A percentile compares a stretch with the other conserved stretches of the same genome.
phyloP scores from a whole-genome alignment of 2,113 vertebrate genomes.

The Antennarius striatus region DNA sequence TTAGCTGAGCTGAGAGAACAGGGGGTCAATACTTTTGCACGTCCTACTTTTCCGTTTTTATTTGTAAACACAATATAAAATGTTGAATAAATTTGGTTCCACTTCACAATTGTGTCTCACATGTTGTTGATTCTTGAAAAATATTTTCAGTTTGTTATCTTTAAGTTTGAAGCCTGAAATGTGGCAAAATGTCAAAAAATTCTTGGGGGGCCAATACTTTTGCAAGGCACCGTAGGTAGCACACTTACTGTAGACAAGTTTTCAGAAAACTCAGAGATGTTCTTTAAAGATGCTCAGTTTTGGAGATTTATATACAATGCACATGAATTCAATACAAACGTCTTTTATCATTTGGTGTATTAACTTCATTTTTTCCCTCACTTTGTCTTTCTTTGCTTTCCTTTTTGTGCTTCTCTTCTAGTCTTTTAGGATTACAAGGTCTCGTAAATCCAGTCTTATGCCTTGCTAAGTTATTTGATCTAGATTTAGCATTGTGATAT shows the following conservation, averaged over 20 bases:
- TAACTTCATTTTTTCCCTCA: slow-evolving; percentile 16
- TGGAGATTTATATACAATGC: slow-evolving; percentile 4
- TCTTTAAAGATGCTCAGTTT: slow-evolving; percentile 7
- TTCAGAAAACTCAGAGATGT: no score
- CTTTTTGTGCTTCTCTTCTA: slow-evolving; percentile 10
- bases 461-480: slow-evolving; percentile 71
- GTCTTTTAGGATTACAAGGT: slow-evolving; percentile 59
- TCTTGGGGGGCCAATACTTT: no score
- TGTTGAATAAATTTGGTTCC: no score
- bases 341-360: slow-evolving; percentile 7
- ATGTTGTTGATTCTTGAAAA: no score
- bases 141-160: no score
- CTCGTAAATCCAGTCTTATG: slow-evolving; percentile 59
- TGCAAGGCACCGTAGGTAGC: neutral
- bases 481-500: slow-evolving; percentile 75
- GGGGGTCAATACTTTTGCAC: no score
- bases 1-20: no score
- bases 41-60: no score
- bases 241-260: neutral
- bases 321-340: slow-evolving; percentile 39
- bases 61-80: no score
- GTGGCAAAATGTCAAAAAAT: no score
- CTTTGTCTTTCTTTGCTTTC: slow-evolving; percentile 6
- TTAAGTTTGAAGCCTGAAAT: no score
- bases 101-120: no score